Base-by-base conservation (phyloP, 2,113 vertebrate species). In the Leptobrachium ailaonicum region DNA sequence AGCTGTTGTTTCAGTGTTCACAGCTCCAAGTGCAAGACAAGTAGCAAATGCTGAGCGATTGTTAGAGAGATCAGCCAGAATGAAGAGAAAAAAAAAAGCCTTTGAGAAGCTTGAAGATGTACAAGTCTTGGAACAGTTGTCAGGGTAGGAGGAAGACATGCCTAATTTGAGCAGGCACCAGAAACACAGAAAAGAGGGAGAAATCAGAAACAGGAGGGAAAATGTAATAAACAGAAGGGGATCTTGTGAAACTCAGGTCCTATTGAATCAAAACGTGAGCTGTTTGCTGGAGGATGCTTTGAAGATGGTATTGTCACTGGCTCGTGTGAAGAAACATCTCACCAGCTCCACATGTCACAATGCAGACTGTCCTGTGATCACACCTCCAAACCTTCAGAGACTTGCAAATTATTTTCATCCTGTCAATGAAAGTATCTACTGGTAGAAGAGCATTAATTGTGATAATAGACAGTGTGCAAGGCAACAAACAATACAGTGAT, bases 281-380 rank as follows among this genome's bases (percentile, higher is more conserved):
- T 80, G 71, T 66, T 74, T 81, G 71, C 68, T 81, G 79, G 68
- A 71, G 53, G 75, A 47, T 63, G 66, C 83, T 85, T 83, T 83
- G 84, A 84, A 84, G 83, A 73, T 81, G 75, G 81, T 64, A 81
- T 82, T 80, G 83, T 82, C 79, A 77, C 64, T 14, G 60, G 78
- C 32, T 85, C 77, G 11, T 41, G 54, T 75, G 63, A 77, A 74
- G 75, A 66, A 47, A 75, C n/a, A 77, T 74, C 73, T 75, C 80
- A 67, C 58, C 86, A 79, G 71, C 12, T 45, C 83, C 47, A 69
- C 53, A 73, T 82, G 80, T 72, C 73, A 74, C 13, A 64, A 42
- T 62, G 56, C 77, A 77, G 77, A 44, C 72, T 81, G 82, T 72
- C 75, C 83, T 58, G 45, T 70, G 71, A 77, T 75, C 75, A 83